Evolutionary conservation across 2,113 vertebrate species (phyloP), one percentile per base, ranked within the genome.

Genomic region (Prunella fulvescens): DNA sequence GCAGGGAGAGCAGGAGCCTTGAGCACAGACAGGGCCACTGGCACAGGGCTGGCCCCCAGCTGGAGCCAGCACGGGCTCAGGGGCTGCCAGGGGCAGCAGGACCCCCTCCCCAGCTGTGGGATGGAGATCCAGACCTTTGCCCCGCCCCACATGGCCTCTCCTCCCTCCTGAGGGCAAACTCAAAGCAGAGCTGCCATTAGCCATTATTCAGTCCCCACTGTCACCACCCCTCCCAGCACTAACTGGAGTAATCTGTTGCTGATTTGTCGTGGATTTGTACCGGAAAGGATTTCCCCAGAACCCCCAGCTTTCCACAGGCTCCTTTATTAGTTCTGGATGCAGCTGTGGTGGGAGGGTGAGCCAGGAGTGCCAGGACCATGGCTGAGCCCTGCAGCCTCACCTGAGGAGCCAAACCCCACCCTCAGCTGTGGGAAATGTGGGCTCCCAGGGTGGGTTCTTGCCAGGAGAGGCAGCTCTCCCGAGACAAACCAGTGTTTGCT

Each of bases 211-310:
- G 85, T 11, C 47, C 14, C 58, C 44, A 25, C 87, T 70, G 85
- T 90, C 90, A 54, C 81, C 94, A 74, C 73, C 85, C 60, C 62
- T 80, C 60, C 69, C 3, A 31, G 67, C 92, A 20, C 81, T 14
- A 14, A 50, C 73, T 13, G 2, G 14, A 18, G 28, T 18, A 54
- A 90, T 89, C 81, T 95, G 92, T 26, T 84, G 73, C 81, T 87
- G 92, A 94, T 96, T 81, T 91, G 92, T 69, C 26, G 0, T 42
- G 92, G 90, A 92, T 95, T 94, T 96, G 94, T 90, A 84, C 69
- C 11, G 35, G 92, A 85, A 95, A 66, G 92, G 92, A 44, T 60
- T 90, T 95, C 33, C 79, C 90, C 73, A 31, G 88, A 80, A 69
- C 40, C 73, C 61, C 26, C 0, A 4, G 85, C 78, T 66, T 62